Conservation (phyloP, 2,797 vertebrate genomes). For the Kryptopterus vitreolus region DNA sequence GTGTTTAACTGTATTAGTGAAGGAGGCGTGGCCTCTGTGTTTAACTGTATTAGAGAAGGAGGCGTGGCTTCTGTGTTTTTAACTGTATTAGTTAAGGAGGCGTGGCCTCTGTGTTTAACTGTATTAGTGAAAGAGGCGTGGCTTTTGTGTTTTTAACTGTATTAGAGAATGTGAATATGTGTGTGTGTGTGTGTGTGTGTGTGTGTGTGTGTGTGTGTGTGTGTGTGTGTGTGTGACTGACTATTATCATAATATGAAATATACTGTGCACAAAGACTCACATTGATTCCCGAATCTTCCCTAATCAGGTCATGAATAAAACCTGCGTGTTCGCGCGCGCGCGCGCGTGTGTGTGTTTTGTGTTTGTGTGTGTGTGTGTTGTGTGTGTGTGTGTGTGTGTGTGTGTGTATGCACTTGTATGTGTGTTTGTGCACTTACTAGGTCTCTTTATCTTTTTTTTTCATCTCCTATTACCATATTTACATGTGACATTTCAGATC, state of each 20-base stretch:
- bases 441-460: constrained; percentile 9
- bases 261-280: neutral
- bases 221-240: too few species aligned
- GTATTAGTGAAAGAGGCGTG: neutral
- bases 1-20: too few species aligned
- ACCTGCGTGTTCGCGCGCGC: neutral
- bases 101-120: neutral
- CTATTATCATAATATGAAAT: neutral
- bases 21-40: neutral
- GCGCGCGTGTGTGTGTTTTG: neutral
- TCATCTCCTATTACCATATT: constrained; percentile 26
- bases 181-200: too few species aligned
- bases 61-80: neutral
- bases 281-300: neutral
- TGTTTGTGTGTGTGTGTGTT: constrained; percentile 2
- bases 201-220: too few species aligned
- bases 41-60: neutral
- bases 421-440: constrained; percentile 22
- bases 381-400: constrained; percentile 43
- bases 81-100: neutral
- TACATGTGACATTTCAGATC: constrained; percentile 34
- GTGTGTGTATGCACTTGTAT: constrained; percentile 31
- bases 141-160: neutral
- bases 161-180: too few species aligned
- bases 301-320: neutral